Evolutionary conservation across 2,888 invertebrate species (phyloP).

Genomic region (Drosophila macrothrix): DNA sequence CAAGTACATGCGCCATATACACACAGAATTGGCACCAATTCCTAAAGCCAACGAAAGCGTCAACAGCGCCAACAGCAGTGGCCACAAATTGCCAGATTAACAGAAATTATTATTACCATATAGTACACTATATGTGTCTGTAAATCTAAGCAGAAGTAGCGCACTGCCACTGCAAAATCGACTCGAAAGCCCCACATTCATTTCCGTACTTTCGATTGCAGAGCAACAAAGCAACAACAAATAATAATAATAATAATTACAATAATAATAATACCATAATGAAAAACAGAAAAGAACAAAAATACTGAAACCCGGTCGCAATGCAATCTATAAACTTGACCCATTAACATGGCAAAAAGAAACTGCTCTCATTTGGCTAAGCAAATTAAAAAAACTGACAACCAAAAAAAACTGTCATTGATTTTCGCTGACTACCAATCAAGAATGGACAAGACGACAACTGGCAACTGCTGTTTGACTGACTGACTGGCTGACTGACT

Average conservation of each 20-base stretch:
- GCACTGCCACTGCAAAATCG: conserved; percentile 35
- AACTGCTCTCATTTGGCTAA: conserved; percentile 31
- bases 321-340: conserved; percentile 78
- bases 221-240: conserved; percentile 13
- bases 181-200: conserved; percentile 21
- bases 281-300: neutral
- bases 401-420: conserved; percentile 32
- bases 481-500: neutral
- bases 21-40: conserved; percentile 68
- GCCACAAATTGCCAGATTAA: conserved; percentile 60
- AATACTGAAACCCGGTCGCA: conserved; percentile 46
- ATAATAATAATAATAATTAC: conserved; percentile 6
- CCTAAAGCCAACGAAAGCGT: conserved; percentile 33
- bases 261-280: neutral
- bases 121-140: neutral
- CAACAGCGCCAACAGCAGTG: neutral
- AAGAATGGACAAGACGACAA: neutral
- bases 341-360: conserved; percentile 56
- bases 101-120: conserved; percentile 44
- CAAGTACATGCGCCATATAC: conserved; percentile 40
- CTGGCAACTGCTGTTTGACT: neutral
- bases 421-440: conserved; percentile 46
- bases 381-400: neutral
- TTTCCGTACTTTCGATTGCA: conserved; percentile 65
- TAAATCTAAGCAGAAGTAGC: conserved; percentile 32